Conservation (phyloP, 2,797 vertebrate species). For the Spinibarbus caldwelli region DNA sequence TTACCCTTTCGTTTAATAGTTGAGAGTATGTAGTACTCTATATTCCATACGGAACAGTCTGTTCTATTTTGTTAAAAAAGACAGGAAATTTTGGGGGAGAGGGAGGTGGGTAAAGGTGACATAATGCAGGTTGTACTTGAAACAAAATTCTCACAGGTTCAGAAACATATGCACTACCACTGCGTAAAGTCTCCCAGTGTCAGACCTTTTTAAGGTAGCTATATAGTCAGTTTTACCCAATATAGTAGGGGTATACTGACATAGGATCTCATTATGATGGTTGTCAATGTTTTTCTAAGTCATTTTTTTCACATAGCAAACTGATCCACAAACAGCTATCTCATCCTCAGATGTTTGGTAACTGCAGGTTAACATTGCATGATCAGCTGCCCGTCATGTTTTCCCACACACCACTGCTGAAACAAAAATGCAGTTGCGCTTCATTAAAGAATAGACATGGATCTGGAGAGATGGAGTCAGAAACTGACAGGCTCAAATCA, state of each 20-base stretch:
- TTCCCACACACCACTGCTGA: constrained; percentile 38
- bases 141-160: background rate
- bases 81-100: background rate
- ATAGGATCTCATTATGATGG: background rate
- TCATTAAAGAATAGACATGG: constrained; percentile 32
- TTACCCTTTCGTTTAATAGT: background rate
- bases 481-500: constrained; percentile 80
- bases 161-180: background rate
- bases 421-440: constrained; percentile 23
- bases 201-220: background rate
- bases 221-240: background rate
- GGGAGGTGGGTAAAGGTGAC: background rate
- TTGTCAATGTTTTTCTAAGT: constrained; percentile 13
- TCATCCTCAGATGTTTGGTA: constrained; percentile 17
- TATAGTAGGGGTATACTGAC: background rate
- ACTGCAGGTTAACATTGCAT: constrained; percentile 15
- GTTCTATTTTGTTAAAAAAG: background rate
- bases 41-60: background rate
- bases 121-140: background rate
- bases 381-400: constrained; percentile 25
- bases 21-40: background rate
- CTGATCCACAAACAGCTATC: constrained; percentile 5
- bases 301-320: background rate
- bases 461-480: constrained; percentile 65
- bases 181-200: background rate